These are phyloP conservation scores for Drosophila quadrilineata DNA, from an alignment of 1,140 invertebrate genomes.

Conservation along the genomic window DNA sequence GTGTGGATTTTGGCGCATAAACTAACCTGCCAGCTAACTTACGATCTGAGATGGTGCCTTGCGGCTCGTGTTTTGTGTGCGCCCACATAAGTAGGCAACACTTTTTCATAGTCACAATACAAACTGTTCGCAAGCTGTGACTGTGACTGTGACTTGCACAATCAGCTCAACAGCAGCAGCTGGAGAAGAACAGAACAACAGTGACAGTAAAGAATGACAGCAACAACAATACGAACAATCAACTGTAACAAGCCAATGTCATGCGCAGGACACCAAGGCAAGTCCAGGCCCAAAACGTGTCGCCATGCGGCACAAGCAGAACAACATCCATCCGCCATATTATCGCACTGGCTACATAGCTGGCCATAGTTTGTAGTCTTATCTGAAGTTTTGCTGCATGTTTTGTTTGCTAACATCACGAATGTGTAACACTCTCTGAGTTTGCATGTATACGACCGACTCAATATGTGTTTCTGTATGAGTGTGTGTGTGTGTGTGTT, in stretches of 20 bases:
- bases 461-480: conserved; percentile 8
- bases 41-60: no score
- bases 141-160: conserved; percentile 20
- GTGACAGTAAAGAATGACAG: conserved; percentile 4
- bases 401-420: conserved; percentile 30
- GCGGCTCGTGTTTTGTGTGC: conserved; percentile 1
- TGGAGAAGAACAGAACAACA: conserved; percentile 26
- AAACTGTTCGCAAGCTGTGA: conserved; percentile 18
- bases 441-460: no score
- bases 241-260: conserved; percentile 59
- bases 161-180: conserved; percentile 16
- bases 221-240: conserved; percentile 7
- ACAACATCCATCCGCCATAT: conserved; percentile 37
- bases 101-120: conserved; percentile 8
- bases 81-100: conserved; percentile 29
- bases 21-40: no score
- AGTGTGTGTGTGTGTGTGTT: conserved; percentile 20
- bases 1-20: no score
- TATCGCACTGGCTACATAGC: no score
- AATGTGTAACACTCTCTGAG: conserved; percentile 5
- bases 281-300: conserved; percentile 68
- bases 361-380: conserved; percentile 73
- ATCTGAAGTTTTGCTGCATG: conserved; percentile 63
- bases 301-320: conserved; percentile 47
- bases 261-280: conserved; percentile 55